Evolutionary conservation across 2,888 invertebrate species (phyloP).

Genomic region (Drosophila pegasa): DNA sequence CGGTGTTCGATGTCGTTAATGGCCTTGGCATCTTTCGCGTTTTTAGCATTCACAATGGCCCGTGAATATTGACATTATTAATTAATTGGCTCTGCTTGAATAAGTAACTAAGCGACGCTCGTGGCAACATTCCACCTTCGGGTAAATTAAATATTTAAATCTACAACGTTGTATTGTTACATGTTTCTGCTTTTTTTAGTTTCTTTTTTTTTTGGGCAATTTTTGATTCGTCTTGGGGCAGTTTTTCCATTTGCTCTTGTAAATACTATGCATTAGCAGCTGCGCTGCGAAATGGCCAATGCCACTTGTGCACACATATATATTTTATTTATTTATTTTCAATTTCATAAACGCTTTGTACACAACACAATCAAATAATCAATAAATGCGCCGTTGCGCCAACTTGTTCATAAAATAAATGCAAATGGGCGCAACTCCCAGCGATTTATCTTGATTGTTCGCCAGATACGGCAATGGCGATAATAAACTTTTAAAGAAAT

Average conservation of each 20-base stretch:
- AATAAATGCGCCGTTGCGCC: conserved; percentile 70
- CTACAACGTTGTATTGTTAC: conserved; percentile 45
- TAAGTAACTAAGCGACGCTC: conserved; percentile 48
- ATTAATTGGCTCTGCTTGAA: conserved; percentile 72
- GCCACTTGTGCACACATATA: conserved; percentile 1
- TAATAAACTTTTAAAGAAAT: conserved; percentile 72
- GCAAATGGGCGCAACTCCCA: conserved; percentile 69
- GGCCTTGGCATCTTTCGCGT: neutral
- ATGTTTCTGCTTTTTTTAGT: conserved; percentile 23
- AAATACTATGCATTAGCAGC: conserved; percentile 40
- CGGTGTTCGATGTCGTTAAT: neutral
- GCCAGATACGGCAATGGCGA: conserved; percentile 54
- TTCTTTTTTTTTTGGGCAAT: conserved; percentile 14
- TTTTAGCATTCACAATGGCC: conserved; percentile 16
- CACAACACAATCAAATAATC: conserved; percentile 69
- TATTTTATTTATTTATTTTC: conserved; percentile 35
- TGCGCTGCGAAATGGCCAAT: conserved; percentile 19
- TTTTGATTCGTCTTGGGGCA: conserved; percentile 26
- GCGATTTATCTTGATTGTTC: conserved; percentile 75
- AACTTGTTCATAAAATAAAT: conserved; percentile 68
- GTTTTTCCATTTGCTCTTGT: conserved; percentile 17
- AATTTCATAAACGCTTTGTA: conserved; percentile 11
- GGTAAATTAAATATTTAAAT: conserved; percentile 75
- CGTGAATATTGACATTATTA: conserved; percentile 75
- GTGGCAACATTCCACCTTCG: conserved; percentile 29